Evolutionary conservation across 2,888 invertebrate genomes (phyloP).

Genomic region (Elgonia sp.): DNA sequence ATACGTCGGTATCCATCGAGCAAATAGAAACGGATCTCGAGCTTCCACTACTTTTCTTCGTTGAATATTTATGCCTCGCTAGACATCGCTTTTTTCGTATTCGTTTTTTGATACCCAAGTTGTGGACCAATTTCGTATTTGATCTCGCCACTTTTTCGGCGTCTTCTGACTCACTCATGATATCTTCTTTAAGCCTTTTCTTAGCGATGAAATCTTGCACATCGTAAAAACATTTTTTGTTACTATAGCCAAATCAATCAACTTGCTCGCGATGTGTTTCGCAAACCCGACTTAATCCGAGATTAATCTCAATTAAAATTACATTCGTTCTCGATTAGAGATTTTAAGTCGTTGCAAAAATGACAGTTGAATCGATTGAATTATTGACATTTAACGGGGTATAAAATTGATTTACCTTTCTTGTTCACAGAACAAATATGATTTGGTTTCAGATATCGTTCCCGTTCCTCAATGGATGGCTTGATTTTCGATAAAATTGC

Average conservation of each 20-base stretch:
- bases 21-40: constrained; percentile 19
- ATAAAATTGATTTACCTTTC: constrained; percentile 8
- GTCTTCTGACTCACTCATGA: constrained; percentile 34
- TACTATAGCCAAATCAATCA: not conserved
- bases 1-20: constrained; percentile 35
- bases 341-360: not conserved
- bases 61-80: constrained; percentile 34
- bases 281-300: too few species aligned
- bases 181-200: constrained; percentile 34
- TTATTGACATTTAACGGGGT: too few species aligned
- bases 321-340: too few species aligned
- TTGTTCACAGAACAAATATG: constrained; percentile 2
- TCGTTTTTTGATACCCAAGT: not conserved
- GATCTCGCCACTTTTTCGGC: constrained; percentile 12
- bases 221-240: constrained; percentile 5
- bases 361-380: not conserved
- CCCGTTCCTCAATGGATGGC: constrained; percentile 60
- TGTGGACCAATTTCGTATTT: constrained; percentile 8
- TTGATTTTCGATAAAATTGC: constrained; percentile 61
- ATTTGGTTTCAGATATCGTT: constrained; percentile 47
- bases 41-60: constrained; percentile 21
- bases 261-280: not conserved
- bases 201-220: constrained; percentile 14
- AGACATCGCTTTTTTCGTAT: constrained; percentile 19
- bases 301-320: too few species aligned